phyloP scores from a whole-genome alignment of 2,888 invertebrate genomes.

The Trachelus iudaicus region DNA sequence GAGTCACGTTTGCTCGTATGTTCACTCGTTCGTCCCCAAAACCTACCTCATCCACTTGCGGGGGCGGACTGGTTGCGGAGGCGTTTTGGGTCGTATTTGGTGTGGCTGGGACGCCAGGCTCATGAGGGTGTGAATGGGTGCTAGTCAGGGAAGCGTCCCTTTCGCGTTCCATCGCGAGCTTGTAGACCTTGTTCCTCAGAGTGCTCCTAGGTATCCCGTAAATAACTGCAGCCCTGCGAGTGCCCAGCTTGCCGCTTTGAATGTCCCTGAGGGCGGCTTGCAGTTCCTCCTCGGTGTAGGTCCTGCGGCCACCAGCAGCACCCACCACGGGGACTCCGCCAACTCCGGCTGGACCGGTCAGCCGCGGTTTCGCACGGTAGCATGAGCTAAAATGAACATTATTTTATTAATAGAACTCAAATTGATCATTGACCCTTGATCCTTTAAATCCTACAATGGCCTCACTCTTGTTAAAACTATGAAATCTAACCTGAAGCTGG shows the following conservation, averaged over 20 bases:
- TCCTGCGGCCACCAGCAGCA: conserved; percentile 73
- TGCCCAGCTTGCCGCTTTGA: conserved; percentile 91
- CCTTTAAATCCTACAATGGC: not conserved
- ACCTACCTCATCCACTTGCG: conserved; percentile 64
- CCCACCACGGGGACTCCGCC: conserved; percentile 86
- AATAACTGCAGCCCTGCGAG: conserved; percentile 91
- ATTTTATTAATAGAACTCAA: not conserved
- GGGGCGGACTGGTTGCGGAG: conserved; percentile 58
- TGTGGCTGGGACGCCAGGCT: conserved; percentile 53
- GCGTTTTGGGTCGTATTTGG: conserved; percentile 58
- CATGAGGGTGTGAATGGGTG: conserved; percentile 61
- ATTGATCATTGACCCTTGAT: not conserved
- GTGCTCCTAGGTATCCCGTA: conserved; percentile 98
- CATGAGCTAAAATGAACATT: conserved; percentile 56
- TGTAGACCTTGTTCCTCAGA: conserved; percentile 94
- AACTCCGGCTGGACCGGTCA: conserved; percentile 77
- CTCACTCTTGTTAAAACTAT: not conserved
- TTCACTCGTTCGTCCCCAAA: conserved; percentile 48
- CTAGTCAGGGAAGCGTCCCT: conserved; percentile 72
- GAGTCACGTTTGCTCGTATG: conserved; percentile 4
- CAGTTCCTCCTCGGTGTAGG: conserved; percentile 96
- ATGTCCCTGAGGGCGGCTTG: conserved; percentile 95
- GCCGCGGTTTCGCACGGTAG: conserved; percentile 77
- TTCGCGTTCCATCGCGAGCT: conserved; percentile 79
- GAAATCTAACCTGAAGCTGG: not conserved